These are phyloP conservation scores for Acleris sparsana DNA, from an alignment of 2,888 invertebrate genomes.

Conservation along the genomic window DNA sequence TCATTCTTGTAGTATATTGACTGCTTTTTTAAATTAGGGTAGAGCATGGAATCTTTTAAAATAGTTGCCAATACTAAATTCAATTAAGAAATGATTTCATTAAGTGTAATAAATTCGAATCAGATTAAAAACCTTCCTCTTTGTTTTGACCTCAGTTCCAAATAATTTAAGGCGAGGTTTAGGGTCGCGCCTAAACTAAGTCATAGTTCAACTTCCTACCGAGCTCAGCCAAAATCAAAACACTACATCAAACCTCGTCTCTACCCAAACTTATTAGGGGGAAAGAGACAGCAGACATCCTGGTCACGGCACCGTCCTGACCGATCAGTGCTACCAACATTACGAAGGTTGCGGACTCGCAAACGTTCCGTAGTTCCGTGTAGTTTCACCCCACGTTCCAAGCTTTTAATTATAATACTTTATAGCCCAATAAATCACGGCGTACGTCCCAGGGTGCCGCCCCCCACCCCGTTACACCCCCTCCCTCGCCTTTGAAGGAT, in stretches of 20 bases:
- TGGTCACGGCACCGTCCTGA: conserved; percentile 39
- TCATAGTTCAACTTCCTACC: background rate
- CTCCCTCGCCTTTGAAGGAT: conserved; percentile 79
- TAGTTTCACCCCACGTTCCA: conserved; percentile 72
- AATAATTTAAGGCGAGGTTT: too few relatives aligned
- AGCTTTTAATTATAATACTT: conserved; percentile 91
- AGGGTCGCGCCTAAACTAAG: too few relatives aligned
- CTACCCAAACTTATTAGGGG: conserved; percentile 19
- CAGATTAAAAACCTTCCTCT: too few relatives aligned
- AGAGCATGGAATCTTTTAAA: too few relatives aligned
- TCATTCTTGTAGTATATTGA: too few relatives aligned
- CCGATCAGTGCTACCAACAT: conserved; percentile 43
- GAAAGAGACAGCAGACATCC: conserved; percentile 21
- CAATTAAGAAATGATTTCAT: too few relatives aligned
- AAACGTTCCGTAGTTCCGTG: conserved; percentile 71
- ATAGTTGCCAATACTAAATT: too few relatives aligned
- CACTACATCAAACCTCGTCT: conserved; percentile 19
- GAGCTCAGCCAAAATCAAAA: conserved; percentile 1
- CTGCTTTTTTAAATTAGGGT: too few relatives aligned
- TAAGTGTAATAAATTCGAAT: too few relatives aligned
- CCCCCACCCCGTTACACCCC: conserved; percentile 53
- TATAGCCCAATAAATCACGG: conserved; percentile 90
- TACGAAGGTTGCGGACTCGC: conserved; percentile 53
- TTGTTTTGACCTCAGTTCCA: too few relatives aligned
- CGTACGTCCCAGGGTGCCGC: conserved; percentile 71